These are phyloP conservation scores for Eretmocerus hayati DNA, from an alignment of 2,888 invertebrate genomes.

Conservation along the genomic window DNA sequence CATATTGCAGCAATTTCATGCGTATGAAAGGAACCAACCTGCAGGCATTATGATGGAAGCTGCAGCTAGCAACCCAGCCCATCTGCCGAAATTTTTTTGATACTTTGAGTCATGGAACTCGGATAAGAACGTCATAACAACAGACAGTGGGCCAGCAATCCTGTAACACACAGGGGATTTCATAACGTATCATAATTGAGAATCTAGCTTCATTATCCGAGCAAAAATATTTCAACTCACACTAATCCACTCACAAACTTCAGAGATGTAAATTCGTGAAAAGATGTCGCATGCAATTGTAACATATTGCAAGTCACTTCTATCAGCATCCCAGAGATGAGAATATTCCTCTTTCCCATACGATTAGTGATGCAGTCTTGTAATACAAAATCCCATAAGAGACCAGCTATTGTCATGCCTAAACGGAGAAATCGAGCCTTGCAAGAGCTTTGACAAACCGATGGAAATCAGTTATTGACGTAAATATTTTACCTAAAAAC, in stretches of 20 bases:
- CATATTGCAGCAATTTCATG: no score
- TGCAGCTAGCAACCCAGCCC: constrained; percentile 61
- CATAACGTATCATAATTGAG: neutral
- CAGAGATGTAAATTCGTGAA: constrained; percentile 60
- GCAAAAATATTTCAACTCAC: constrained; percentile 51
- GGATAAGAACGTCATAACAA: constrained; percentile 63
- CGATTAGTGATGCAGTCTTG: constrained; percentile 64
- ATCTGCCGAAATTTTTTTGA: constrained; percentile 58
- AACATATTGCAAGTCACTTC: constrained; percentile 59
- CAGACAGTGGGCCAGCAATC: constrained; percentile 66
- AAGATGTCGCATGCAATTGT: constrained; percentile 60
- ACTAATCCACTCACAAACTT: constrained; percentile 68
- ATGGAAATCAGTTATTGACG: no score
- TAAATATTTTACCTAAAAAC: constrained; percentile 56
- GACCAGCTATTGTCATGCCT: constrained; percentile 72
- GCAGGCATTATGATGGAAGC: constrained; percentile 60
- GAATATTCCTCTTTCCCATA: constrained; percentile 60
- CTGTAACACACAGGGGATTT: constrained; percentile 39
- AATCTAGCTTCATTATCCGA: neutral
- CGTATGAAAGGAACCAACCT: constrained; percentile 31
- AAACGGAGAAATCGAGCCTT: no score
- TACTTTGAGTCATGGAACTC: constrained; percentile 65
- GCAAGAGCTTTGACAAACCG: no score
- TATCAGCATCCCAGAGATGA: constrained; percentile 60
- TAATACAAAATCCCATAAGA: constrained; percentile 71